phyloP scores from a whole-genome alignment of 2,797 vertebrate genomes.

The Periparus ater region DNA sequence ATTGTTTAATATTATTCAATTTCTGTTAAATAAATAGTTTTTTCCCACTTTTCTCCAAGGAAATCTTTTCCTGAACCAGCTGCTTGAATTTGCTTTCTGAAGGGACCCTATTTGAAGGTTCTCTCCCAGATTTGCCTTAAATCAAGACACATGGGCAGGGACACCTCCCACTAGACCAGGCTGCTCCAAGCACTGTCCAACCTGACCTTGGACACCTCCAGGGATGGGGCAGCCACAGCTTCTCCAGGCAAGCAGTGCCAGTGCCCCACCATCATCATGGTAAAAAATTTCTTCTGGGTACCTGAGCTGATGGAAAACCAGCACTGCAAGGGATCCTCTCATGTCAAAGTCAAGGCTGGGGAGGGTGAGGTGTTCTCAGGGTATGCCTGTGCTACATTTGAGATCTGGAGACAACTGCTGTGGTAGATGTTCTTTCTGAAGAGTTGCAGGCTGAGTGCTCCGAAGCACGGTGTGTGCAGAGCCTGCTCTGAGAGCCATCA shows the following conservation, averaged over 20 bases:
- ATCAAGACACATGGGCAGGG: too few relatives aligned
- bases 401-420: background rate
- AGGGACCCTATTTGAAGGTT: too few relatives aligned
- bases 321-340: background rate
- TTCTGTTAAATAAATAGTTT: too few relatives aligned
- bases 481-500: background rate
- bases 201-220: background rate
- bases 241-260: accelerated
- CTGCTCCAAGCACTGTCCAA: background rate
- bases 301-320: background rate
- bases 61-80: too few relatives aligned
- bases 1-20: too few relatives aligned
- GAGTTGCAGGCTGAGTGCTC: background rate
- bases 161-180: background rate
- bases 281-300: background rate
- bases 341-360: background rate
- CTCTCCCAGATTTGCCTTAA: too few relatives aligned
- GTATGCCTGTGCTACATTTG: background rate
- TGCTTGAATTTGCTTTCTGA: too few relatives aligned
- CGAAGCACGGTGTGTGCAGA: accelerated
- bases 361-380: background rate
- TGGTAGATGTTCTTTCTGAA: background rate
- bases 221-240: background rate
- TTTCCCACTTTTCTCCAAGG: too few relatives aligned
- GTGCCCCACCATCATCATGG: too few relatives aligned